phyloP scores from a whole-genome alignment of 2,113 vertebrate species.

The zebrafish (Danio rerio) region DNA sequence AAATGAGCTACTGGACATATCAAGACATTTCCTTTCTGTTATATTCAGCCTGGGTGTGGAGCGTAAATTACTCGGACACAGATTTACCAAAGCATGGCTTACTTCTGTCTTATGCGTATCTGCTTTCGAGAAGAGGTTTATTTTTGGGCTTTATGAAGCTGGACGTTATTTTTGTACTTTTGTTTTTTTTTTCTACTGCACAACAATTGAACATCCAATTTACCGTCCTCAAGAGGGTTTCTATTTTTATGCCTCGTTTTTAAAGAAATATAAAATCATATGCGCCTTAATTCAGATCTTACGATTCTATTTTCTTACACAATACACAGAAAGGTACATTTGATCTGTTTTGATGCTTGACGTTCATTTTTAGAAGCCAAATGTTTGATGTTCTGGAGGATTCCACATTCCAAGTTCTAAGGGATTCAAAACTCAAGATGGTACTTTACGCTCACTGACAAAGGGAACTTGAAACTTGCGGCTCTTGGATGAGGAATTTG shows the following conservation, averaged over 20 bases:
- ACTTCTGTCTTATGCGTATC: constrained; percentile 70
- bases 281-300: constrained; percentile 59
- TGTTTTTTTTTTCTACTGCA: constrained; percentile 17
- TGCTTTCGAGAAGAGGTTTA: constrained; percentile 63
- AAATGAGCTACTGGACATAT: constrained; percentile 80
- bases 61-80: constrained; percentile 42
- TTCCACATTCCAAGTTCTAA: constrained; percentile 57
- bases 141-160: constrained; percentile 61
- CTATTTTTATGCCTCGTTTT: constrained; percentile 38
- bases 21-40: background rate
- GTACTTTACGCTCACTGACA: constrained; percentile 59
- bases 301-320: constrained; percentile 72
- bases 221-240: constrained; percentile 65
- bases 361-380: background rate
- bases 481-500: constrained; percentile 64
- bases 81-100: constrained; percentile 74
- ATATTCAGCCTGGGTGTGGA: constrained; percentile 23
- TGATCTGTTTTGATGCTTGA: background rate
- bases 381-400: constrained; percentile 41
- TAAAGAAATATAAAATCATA: constrained; percentile 60
- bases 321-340: constrained; percentile 3
- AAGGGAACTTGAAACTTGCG: constrained; percentile 71
- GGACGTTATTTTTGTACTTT: constrained; percentile 35
- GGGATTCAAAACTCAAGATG: constrained; percentile 57
- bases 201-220: constrained; percentile 1